A percentile compares a stretch with the other conserved stretches of the same genome.
Conservation (phyloP, 2,797 vertebrate genomes). For the Alca torda region DNA sequence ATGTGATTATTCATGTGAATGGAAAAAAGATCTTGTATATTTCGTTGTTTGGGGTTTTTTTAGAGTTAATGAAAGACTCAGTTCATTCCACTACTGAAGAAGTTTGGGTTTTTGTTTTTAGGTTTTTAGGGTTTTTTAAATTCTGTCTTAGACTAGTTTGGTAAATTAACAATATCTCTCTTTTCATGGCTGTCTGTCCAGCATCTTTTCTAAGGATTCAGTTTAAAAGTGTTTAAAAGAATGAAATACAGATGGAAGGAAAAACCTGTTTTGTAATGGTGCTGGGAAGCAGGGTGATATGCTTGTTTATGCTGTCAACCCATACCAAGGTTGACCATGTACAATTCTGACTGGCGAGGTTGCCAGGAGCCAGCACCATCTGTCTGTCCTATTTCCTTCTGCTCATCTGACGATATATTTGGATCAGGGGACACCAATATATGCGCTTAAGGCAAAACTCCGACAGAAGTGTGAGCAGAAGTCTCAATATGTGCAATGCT, state of each 20-base stretch:
- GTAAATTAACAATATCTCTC: not conserved
- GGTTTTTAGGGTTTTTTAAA: fast-evolving
- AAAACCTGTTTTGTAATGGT: not conserved
- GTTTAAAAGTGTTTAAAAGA: not conserved
- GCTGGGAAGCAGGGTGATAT: not conserved
- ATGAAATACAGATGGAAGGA: not conserved
- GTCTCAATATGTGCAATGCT: not conserved
- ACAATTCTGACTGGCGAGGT: not conserved
- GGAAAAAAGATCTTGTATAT: not conserved
- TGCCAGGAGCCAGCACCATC: constrained; percentile 34
- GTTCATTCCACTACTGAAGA: not conserved
- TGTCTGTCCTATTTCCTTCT: constrained; percentile 25
- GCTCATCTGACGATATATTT: not conserved
- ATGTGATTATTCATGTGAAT: not conserved
- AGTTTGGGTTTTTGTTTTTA: not conserved
- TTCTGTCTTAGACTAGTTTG: not conserved
- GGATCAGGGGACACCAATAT: not conserved
- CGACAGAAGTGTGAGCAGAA: not conserved
- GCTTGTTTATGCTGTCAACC: not conserved
- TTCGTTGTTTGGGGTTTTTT: not conserved
- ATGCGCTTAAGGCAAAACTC: not conserved
- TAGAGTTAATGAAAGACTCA: not conserved
- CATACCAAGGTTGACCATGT: not conserved
- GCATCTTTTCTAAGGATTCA: constrained; percentile 22
- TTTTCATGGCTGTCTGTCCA: not conserved